These are phyloP conservation scores for Papilio machaon DNA, from an alignment of 1,140 invertebrate species.

Conservation along the genomic window DNA sequence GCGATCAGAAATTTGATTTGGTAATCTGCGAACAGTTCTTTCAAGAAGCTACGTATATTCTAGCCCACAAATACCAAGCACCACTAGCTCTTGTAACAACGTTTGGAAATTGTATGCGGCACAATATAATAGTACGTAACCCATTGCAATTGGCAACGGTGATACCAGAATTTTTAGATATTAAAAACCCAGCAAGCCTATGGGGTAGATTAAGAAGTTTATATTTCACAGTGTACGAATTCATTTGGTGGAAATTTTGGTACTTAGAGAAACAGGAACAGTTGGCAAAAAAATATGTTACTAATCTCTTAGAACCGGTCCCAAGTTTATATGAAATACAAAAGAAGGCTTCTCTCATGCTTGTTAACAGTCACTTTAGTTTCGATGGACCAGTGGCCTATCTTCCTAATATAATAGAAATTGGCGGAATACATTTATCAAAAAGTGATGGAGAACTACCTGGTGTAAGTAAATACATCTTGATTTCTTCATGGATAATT, in stretches of 20 bases:
- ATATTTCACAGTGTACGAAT: conserved; percentile 68
- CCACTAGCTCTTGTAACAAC: conserved; percentile 81
- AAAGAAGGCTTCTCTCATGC: conserved; percentile 77
- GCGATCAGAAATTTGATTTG: conserved; percentile 79
- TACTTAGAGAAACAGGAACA: conserved; percentile 68
- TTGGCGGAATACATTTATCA: conserved; percentile 83
- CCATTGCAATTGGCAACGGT: conserved; percentile 81
- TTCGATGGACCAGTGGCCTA: conserved; percentile 73
- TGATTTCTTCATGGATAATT: not conserved
- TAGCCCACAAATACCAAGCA: conserved; percentile 82
- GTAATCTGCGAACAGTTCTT: conserved; percentile 83
- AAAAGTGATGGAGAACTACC: conserved; percentile 54
- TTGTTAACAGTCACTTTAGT: conserved; percentile 80
- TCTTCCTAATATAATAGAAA: conserved; percentile 82
- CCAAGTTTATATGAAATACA: conserved; percentile 79
- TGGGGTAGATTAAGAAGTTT: conserved; percentile 68
- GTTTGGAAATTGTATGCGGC: conserved; percentile 82
- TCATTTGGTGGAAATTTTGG: conserved; percentile 66
- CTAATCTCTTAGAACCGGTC: conserved; percentile 59
- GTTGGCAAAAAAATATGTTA: conserved; percentile 66
- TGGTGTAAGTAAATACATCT: conserved; percentile 47
- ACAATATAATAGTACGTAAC: conserved; percentile 80
- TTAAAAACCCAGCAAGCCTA: conserved; percentile 67
- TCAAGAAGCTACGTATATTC: conserved; percentile 81
- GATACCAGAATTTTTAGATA: conserved; percentile 72